Conservation (phyloP, 2,888 invertebrate species). For the Galerucella pusilla region DNA sequence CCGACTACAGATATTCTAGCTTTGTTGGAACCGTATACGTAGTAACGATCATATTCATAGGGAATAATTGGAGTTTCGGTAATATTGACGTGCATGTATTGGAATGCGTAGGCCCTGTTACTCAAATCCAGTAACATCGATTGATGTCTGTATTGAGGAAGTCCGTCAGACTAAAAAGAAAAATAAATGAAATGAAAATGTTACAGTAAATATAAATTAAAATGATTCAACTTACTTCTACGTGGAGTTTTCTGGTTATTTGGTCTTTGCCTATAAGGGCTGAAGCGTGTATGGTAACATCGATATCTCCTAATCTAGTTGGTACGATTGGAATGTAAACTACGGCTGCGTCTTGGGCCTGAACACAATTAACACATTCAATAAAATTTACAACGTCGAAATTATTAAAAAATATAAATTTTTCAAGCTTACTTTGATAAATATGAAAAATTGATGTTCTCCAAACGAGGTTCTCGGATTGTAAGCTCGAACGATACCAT, state of each 20-base stretch:
- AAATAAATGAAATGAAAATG: background rate
- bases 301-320: slow-evolving; percentile 78
- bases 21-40: slow-evolving; percentile 91
- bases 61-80: slow-evolving; percentile 94
- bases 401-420: background rate
- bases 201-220: background rate
- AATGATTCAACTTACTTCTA: slow-evolving; percentile 69
- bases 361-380: slow-evolving; percentile 35
- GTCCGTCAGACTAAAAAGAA: slow-evolving; percentile 79
- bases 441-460: slow-evolving; percentile 95
- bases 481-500: slow-evolving; percentile 88
- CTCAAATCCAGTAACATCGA: slow-evolving; percentile 92
- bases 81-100: slow-evolving; percentile 95
- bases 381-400: too few species aligned
- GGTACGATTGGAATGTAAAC: slow-evolving; percentile 94
- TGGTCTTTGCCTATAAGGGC: slow-evolving; percentile 80
- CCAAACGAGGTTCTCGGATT: slow-evolving; percentile 91
- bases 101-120: slow-evolving; percentile 90
- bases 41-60: slow-evolving; percentile 87
- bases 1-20: slow-evolving; percentile 87
- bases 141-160: slow-evolving; percentile 92
- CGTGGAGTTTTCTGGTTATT: slow-evolving; percentile 73
- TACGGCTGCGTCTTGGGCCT: slow-evolving; percentile 80
- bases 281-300: slow-evolving; percentile 80
- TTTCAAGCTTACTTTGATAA: slow-evolving; percentile 67